A percentile compares a stretch with the other conserved stretches of the same genome.
Conservation (phyloP, 2,797 vertebrate species). For the Microcaecilia unicolor region DNA sequence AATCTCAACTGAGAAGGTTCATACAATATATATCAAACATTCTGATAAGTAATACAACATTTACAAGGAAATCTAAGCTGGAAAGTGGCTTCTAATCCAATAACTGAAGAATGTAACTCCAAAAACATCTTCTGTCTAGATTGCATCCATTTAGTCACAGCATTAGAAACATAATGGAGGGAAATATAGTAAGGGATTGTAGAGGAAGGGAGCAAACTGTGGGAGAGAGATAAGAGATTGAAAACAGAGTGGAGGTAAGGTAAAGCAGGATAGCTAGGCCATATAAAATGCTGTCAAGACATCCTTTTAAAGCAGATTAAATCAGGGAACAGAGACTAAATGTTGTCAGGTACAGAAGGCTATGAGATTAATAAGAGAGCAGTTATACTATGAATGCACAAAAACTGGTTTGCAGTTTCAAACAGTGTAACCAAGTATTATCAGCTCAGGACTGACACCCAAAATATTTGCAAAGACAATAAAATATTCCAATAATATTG, state of each 20-base stretch:
- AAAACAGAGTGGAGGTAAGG: conserved; percentile 13
- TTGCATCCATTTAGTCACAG: too few relatives aligned
- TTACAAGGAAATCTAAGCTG: too few relatives aligned
- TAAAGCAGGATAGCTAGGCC: background rate
- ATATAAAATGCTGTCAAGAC: conserved; percentile 24
- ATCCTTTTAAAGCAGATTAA: conserved; percentile 17
- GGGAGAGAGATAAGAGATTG: conserved; percentile 31
- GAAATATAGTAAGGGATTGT: conserved; percentile 3
- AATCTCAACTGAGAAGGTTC: too few relatives aligned
- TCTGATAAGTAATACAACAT: too few relatives aligned
- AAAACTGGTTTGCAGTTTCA: conserved; percentile 20
- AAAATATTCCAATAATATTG: too few relatives aligned
- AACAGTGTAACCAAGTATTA: conserved; percentile 16
- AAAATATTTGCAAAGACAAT: too few relatives aligned
- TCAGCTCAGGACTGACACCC: conserved; percentile 12
- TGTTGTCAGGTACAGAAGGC: conserved; percentile 29
- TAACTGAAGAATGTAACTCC: too few relatives aligned
- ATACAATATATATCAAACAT: too few relatives aligned
- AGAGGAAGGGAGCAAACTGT: conserved; percentile 3
- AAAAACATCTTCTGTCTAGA: too few relatives aligned
- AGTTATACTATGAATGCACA: conserved; percentile 24
- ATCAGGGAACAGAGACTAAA: conserved; percentile 27
- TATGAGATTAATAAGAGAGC: conserved; percentile 13
- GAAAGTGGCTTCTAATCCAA: too few relatives aligned
- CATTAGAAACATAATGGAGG: conserved; percentile 7